Evolutionary conservation across 2,797 vertebrate genomes (phyloP).

Genomic region (Sebastes matsubarae): DNA sequence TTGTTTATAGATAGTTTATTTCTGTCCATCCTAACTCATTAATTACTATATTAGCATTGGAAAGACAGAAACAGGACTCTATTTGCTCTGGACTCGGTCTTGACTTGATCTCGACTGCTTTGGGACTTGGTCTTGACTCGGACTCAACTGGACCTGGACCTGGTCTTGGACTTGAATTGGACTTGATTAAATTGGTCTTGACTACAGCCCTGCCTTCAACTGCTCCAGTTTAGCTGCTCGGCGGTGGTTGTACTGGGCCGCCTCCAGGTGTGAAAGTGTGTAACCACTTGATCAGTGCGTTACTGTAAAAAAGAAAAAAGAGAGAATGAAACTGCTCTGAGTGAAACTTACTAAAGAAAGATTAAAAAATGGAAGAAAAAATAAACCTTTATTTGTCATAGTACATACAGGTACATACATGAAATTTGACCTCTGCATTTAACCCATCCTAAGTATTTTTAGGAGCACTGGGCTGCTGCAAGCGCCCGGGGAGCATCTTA

Average conservation of each 20-base stretch:
- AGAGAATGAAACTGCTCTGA: neutral
- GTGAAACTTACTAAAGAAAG: neutral
- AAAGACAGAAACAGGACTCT: neutral
- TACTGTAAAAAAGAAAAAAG: neutral
- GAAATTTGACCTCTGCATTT: no score
- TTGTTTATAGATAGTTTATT: no score
- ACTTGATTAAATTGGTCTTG: neutral
- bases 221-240: neutral
- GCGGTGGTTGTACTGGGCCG: neutral
- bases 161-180: neutral
- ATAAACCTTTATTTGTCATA: no score
- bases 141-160: neutral
- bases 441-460: no score
- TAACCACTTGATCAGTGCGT: neutral
- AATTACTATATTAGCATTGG: no score
- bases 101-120: neutral
- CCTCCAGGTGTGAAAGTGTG: neutral
- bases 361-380: neutral
- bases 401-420: no score
- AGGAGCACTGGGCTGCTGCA: no score
- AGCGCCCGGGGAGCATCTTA: no score
- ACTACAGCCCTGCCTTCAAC: neutral
- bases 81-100: neutral
- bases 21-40: no score
- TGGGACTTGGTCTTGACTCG: neutral